Conservation (phyloP, 2,888 invertebrate genomes). For the Dicyrtomina minuta region DNA sequence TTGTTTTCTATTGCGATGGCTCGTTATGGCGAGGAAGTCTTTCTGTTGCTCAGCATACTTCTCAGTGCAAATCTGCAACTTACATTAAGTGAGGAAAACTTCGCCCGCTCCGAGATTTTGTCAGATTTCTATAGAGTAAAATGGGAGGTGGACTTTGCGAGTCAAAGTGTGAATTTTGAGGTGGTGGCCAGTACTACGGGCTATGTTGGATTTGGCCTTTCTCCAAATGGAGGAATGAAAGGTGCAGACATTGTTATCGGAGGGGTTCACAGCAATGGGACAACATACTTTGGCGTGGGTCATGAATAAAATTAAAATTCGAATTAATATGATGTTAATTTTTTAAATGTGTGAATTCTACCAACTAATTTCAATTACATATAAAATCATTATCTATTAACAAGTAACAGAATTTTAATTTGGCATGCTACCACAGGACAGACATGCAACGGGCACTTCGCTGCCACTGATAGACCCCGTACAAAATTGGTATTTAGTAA, state of each 20-base stretch:
- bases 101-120: background rate
- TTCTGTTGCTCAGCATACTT: too few relatives aligned
- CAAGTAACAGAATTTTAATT: too few relatives aligned
- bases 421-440: conserved; percentile 5
- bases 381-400: too few relatives aligned
- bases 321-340: too few relatives aligned
- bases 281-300: conserved; percentile 13
- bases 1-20: too few relatives aligned
- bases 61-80: too few relatives aligned
- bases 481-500: background rate
- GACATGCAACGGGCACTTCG: background rate
- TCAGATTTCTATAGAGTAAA: background rate
- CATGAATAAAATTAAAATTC: background rate
- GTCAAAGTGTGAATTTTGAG: background rate
- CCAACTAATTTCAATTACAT: too few relatives aligned
- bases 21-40: too few relatives aligned
- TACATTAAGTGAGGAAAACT: too few relatives aligned
- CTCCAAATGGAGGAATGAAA: conserved; percentile 14
- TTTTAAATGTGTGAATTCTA: too few relatives aligned
- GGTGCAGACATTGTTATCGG: conserved; percentile 24
- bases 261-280: background rate
- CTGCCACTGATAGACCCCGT: background rate
- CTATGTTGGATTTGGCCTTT: conserved; percentile 23
- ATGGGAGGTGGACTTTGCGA: conserved; percentile 9
- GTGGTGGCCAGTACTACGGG: conserved; percentile 9